Evolutionary conservation across 2,888 invertebrate genomes (phyloP), one percentile per base, ranked within the genome.

Genomic region (Mythimna ferrago): DNA sequence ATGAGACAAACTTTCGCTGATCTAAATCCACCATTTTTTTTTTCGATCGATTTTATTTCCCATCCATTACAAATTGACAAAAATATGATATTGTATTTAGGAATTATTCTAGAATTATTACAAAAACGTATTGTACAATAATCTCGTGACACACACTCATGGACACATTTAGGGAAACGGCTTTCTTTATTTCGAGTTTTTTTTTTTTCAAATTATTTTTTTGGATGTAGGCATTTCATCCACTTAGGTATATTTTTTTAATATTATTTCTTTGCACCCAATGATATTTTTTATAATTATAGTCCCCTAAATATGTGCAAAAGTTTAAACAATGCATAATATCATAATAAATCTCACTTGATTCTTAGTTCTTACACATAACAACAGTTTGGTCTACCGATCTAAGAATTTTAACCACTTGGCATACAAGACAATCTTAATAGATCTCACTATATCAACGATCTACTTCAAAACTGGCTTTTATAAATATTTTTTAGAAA

Each of bases 321-420:
- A 76, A 77, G 73, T 72, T 35, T 41, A 54, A 75, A 67, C 64
- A 72, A 69, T 73, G 70, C 70, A 67, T 58, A 68, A 70, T 66
- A 66, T 76, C 66, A 73, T 71, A 82, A 65, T 70, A 73, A 70
- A 73, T 85, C 82, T 83, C 85, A 86, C 83, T 83, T 76, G 71
- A 66, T 68, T 75, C 83, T 83, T 86, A 84, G 58, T 70, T 73
- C 85, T 81, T 86, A 84, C 67, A 84, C 67, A 78, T 85, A 89
- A 89, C 86, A 91, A 90, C 87, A 89, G 84, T 86, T 88, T 91
- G 90, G 89, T 89, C 90, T 90, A 91, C 85, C 86, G 71, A 76
- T 81, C 90, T 90, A 89, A 87, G 85, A 88, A 87, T 87, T 83
- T 76, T 80, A 80, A 83, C 87, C 86, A 84, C 85, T 90, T 91